Percentiles rank a stretch among this genome's conserved stretches.
phyloP scores from a whole-genome alignment of 2,888 invertebrate species.

The Apamea anceps region DNA sequence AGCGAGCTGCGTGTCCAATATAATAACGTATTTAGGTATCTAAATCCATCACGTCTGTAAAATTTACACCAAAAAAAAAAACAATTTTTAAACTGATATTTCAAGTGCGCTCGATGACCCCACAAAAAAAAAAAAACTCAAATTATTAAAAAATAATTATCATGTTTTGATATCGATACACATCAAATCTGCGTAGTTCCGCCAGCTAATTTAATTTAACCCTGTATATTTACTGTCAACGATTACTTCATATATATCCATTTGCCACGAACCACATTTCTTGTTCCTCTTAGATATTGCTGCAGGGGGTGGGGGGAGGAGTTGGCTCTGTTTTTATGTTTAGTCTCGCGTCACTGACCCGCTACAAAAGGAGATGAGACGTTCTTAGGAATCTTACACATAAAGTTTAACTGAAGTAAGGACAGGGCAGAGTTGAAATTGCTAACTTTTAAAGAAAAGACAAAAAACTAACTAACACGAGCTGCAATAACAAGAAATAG shows the following conservation, averaged over 20 bases:
- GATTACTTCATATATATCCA: neutral
- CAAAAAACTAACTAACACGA: neutral
- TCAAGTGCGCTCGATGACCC: neutral
- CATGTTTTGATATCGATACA: neutral
- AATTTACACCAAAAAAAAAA: too few species aligned
- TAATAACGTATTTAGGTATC: too few species aligned
- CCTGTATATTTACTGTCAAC: neutral
- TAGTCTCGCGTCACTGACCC: conserved; percentile 59
- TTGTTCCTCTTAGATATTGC: conserved; percentile 1
- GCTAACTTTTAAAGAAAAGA: neutral
- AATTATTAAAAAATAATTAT: too few species aligned
- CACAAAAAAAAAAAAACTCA: neutral
- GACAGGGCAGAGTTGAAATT: neutral
- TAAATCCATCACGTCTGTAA: too few species aligned
- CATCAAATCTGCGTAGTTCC: neutral
- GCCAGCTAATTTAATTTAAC: neutral
- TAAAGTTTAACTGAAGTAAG: neutral
- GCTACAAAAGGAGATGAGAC: conserved; percentile 38
- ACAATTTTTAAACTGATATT: too few species aligned
- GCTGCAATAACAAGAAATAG: too few species aligned
- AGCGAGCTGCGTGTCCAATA: too few species aligned
- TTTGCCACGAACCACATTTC: neutral
- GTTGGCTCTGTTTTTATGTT: conserved; percentile 52
- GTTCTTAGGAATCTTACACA: conserved; percentile 43
- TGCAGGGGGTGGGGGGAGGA: neutral